Evolutionary conservation across 2,888 invertebrate species (phyloP), one percentile per base, ranked within the genome.

Genomic region (Volucella zonaria): DNA sequence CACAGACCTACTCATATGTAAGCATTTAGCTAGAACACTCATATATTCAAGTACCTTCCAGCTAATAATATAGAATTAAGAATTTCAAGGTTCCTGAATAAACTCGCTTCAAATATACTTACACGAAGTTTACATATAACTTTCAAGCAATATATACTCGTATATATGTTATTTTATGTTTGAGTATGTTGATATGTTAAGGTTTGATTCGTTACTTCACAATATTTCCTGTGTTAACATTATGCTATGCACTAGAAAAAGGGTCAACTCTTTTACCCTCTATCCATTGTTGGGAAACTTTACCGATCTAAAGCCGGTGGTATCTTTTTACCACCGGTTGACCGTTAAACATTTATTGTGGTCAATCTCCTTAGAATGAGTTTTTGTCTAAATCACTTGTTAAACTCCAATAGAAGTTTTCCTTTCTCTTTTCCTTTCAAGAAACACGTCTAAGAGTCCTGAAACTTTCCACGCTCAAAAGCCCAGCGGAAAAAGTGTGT

Each of bases 311-410:
- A 31, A 6, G 14, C 23, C 43, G 23, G 15, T 67, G 59, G 51
- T 73, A 43, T 15, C 23, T 59, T 59, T 15, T n/a, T 15, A 23
- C 56, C 31, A 47, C 12, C 56, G 56, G 43, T 67, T 67, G 75
- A 51, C 51, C 51, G 47, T 58, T 58, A 75, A 75, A 59, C 66
- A 66, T 75, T 75, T 75, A 75, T 75, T 75, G 75, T 51, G 75
- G 75, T 75, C 75, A 75, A 75, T 67, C 42, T 75, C 58, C 43
- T 59, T 31, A 18, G 58, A 58, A 75, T 75, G 66, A 56, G 66
- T 43, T 75, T 58, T 67, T 18, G 38, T 42, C 75, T 40, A 75
- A 75, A 75, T 59, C 43, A 67, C 51, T 67, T 75, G 58, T 51
- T 42, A 75, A 75, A 75, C 42, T 67, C 58, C 23, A 75, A 75